phyloP scores from a whole-genome alignment of 1,140 invertebrate species.

The Dreissena rostriformis region DNA sequence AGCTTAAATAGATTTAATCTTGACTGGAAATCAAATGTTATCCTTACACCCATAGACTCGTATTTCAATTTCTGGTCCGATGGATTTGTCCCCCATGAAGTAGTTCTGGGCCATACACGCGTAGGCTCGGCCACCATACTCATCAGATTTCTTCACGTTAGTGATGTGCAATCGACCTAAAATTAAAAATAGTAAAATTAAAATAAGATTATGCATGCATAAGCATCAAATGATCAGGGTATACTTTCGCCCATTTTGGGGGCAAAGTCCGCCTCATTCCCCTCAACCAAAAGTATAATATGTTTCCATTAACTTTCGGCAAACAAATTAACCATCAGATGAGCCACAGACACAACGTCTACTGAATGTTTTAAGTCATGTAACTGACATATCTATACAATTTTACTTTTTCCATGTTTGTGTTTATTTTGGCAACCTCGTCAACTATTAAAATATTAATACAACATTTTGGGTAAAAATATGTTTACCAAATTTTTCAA shows the following conservation, averaged over 20 bases:
- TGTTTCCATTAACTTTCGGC: too few species aligned
- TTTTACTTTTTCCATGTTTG: too few species aligned
- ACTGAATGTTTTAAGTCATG: neutral
- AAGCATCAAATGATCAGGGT: neutral
- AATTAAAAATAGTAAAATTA: conserved; percentile 38
- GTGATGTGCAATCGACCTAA: conserved; percentile 70
- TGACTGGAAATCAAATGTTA: neutral
- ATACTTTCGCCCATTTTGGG: neutral
- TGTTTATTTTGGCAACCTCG: too few species aligned
- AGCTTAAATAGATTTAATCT: neutral
- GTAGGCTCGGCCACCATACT: conserved; percentile 64
- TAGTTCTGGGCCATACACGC: conserved; percentile 73
- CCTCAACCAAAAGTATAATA: neutral
- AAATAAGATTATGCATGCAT: neutral
- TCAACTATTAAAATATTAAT: too few species aligned
- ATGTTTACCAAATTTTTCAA: too few species aligned
- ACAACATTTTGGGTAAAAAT: too few species aligned
- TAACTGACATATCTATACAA: neutral
- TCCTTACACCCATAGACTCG: conserved; percentile 63
- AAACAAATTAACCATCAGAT: too few species aligned
- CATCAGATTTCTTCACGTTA: conserved; percentile 66
- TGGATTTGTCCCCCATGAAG: conserved; percentile 66
- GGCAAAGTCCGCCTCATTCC: neutral
- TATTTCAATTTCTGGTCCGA: conserved; percentile 66
- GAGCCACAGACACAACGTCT: too few species aligned